Evolutionary conservation across 2,888 invertebrate genomes (phyloP), one percentile per base, ranked within the genome.

Genomic region (Brachycybe producta): DNA sequence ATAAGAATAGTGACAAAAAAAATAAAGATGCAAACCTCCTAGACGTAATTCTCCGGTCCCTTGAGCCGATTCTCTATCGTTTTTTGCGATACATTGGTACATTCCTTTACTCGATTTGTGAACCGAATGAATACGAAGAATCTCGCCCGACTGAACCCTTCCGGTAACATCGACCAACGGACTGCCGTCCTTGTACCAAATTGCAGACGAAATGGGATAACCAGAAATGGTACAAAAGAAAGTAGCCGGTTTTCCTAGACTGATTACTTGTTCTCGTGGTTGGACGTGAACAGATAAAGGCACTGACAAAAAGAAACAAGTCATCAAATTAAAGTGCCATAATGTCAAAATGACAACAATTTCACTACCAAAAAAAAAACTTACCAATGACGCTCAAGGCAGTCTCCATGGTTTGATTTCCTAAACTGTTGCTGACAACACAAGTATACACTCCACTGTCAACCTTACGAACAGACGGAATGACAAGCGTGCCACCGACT

Each of bases 181-280:
- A 5, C 7, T 23, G 30, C 81, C 84, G 65, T 88, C 79, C 66
- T 84, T 84, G 61, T 82, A 73, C 88, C 88, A 90, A 62, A 75
- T 75, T 52, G 86, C 74, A 59, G 78, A 74, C 56, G 79, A 77
- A 54, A 84, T 74, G n/a, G 91, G 91, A 70, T 82, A 82, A 5
- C 92, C 92, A 53, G 79, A 78, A 49, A 84, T 77, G 64, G 83
- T 82, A 68, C 92, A 94, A 65, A 86, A 84, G 65, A 92, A 87
- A 0, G 83, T 79, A 3, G 92, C 92, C 2, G 90, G 84, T 61
- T 90, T 78, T 57, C 91, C 92, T 60, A 91, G 91, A 67, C 94
- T 92, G 47, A 92, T 81, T 1, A 87, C 88, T 67, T 94, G 92
- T 1, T 82, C 80, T n/a, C 82, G 80, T 0, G 94, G 94, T 65